Conservation (phyloP, 2,113 vertebrate genomes). For the Atrichornis clamosus region DNA sequence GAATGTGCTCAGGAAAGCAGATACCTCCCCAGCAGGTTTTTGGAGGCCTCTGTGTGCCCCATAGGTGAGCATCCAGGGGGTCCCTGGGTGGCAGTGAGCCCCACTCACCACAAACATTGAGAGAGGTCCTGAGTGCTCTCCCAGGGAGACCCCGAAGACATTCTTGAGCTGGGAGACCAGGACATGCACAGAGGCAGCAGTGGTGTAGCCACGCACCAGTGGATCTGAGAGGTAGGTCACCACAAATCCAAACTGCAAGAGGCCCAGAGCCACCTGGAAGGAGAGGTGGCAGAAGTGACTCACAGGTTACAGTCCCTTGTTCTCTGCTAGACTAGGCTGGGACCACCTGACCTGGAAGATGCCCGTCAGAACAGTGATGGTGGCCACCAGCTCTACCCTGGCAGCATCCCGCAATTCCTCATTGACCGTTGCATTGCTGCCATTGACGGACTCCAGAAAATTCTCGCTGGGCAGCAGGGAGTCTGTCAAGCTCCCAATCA, state of each 20-base stretch:
- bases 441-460: constrained; percentile 63
- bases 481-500: constrained; percentile 90
- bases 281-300: not conserved
- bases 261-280: constrained; percentile 83
- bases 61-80: accelerated
- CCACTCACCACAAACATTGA: constrained; percentile 85
- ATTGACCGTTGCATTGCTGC: constrained; percentile 49
- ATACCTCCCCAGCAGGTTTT: not conserved
- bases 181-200: constrained; percentile 87
- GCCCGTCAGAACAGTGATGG: constrained; percentile 84
- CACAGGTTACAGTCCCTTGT: accelerated
- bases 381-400: constrained; percentile 82
- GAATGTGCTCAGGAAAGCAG: not conserved
- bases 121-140: constrained; percentile 77
- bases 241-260: constrained; percentile 91
- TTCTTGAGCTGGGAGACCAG: constrained; percentile 93
- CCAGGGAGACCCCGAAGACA: constrained; percentile 79
- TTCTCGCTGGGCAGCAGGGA: constrained; percentile 78
- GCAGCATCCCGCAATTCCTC: constrained; percentile 24
- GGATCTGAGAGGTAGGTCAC: constrained; percentile 96
- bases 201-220: constrained; percentile 90
- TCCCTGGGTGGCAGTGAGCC: not conserved
- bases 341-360: constrained; percentile 84
- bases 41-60: not conserved
- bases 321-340: not conserved